Evolutionary conservation across 2,797 vertebrate genomes (phyloP).

Genomic region (Chaunax sp.): DNA sequence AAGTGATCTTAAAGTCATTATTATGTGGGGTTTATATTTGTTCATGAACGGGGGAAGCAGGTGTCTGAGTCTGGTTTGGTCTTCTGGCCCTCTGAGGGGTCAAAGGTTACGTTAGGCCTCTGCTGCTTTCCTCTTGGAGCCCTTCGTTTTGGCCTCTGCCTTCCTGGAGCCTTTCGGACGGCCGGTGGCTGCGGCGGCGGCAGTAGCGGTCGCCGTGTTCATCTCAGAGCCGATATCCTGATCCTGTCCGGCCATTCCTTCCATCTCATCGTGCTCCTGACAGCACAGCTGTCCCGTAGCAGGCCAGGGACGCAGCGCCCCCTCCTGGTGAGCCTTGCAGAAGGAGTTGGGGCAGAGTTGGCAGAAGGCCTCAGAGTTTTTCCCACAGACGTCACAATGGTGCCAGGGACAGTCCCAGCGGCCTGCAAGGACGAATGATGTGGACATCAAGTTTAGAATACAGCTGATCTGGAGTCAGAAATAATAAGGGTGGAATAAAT

Average conservation of each 20-base stretch:
- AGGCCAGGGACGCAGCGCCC: constrained; percentile 82
- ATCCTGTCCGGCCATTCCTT: constrained; percentile 39
- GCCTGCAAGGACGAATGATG: constrained; percentile 75
- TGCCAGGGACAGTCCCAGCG: constrained; percentile 99
- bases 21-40: not conserved
- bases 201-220: constrained; percentile 42
- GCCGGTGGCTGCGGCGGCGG: constrained; percentile 14
- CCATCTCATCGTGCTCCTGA: constrained; percentile 89
- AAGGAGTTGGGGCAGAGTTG: constrained; percentile 98
- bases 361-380: constrained; percentile 92
- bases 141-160: constrained; percentile 53
- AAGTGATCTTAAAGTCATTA: constrained; percentile 31
- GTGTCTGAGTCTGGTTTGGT: constrained; percentile 41
- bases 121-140: constrained; percentile 76
- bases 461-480: not conserved
- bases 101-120: constrained; percentile 79
- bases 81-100: constrained; percentile 64
- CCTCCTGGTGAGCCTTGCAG: constrained; percentile 94
- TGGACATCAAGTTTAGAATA: not conserved
- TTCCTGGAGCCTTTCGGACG: constrained; percentile 69
- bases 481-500: not conserved
- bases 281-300: constrained; percentile 89
- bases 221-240: constrained; percentile 5
- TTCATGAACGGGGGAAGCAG: constrained; percentile 12
- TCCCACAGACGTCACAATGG: constrained; percentile 98